phyloP scores from a whole-genome alignment of 2,888 invertebrate genomes.

The Apantesis nais region DNA sequence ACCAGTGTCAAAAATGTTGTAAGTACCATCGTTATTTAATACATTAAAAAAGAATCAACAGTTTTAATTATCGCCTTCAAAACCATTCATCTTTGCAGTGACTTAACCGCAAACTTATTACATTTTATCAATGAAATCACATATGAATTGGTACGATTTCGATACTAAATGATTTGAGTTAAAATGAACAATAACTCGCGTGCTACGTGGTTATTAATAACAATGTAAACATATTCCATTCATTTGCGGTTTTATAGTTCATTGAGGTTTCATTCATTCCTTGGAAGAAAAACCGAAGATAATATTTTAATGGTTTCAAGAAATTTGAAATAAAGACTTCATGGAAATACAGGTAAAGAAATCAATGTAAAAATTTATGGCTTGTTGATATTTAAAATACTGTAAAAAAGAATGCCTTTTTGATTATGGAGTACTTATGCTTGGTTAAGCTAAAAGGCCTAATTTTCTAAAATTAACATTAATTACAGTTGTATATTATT shows the following conservation, averaged over 20 bases:
- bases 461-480: neutral
- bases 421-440: neutral
- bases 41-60: neutral
- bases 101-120: constrained; percentile 38
- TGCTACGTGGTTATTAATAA: constrained; percentile 46
- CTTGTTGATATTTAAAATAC: neutral
- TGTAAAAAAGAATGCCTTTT: neutral
- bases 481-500: neutral
- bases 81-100: constrained; percentile 7
- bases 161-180: constrained; percentile 42
- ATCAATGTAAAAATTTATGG: neutral
- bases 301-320: constrained; percentile 16
- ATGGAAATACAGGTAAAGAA: constrained; percentile 1
- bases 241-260: constrained; percentile 37
- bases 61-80: neutral
- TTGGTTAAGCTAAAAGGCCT: neutral
- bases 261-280: constrained; percentile 22
- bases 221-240: constrained; percentile 27
- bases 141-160: constrained; percentile 42
- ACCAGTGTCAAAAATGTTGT: too few species aligned
- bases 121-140: constrained; percentile 37
- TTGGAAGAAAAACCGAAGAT: constrained; percentile 16
- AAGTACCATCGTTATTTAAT: too few species aligned
- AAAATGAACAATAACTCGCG: constrained; percentile 51
- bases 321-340: neutral